Percentiles rank a stretch among this genome's conserved stretches.
Conservation (phyloP, 1,140 invertebrate species). For the Apis mellifera region DNA sequence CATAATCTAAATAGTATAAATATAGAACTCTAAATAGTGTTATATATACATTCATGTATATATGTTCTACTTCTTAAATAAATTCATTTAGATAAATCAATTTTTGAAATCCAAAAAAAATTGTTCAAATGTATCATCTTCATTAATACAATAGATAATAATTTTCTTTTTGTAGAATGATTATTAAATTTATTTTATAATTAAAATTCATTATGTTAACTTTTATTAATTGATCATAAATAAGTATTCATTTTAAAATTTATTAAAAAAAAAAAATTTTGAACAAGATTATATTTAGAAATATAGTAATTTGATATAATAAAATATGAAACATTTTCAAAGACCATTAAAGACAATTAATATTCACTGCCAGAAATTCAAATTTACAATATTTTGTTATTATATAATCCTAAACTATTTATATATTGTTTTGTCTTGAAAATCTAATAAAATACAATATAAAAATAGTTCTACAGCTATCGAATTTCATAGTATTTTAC, state of each 20-base stretch:
- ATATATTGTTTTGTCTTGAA: background rate
- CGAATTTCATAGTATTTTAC: background rate
- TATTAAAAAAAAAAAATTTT: background rate
- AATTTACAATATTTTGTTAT: background rate
- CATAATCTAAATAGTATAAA: conserved; percentile 59
- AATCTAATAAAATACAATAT: background rate
- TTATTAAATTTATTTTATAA: background rate
- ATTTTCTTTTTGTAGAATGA: background rate
- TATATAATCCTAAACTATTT: background rate
- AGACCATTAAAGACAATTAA: background rate
- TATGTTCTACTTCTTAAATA: conserved; percentile 41
- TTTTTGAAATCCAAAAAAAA: background rate
- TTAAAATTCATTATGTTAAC: too few relatives aligned
- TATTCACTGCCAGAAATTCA: background rate
- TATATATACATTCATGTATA: conserved; percentile 48
- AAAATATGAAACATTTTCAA: background rate
- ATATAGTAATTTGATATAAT: background rate
- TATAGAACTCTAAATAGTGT: background rate
- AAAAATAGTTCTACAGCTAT: background rate
- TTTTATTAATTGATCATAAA: too few relatives aligned
- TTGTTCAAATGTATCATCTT: background rate
- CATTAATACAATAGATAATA: too few relatives aligned
- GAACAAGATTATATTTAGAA: background rate
- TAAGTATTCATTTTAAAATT: too few relatives aligned
- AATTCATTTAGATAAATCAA: conserved; percentile 4